Evolutionary conservation across 2,113 vertebrate species (phyloP).

Genomic region (Cochlearius cochlearius): DNA sequence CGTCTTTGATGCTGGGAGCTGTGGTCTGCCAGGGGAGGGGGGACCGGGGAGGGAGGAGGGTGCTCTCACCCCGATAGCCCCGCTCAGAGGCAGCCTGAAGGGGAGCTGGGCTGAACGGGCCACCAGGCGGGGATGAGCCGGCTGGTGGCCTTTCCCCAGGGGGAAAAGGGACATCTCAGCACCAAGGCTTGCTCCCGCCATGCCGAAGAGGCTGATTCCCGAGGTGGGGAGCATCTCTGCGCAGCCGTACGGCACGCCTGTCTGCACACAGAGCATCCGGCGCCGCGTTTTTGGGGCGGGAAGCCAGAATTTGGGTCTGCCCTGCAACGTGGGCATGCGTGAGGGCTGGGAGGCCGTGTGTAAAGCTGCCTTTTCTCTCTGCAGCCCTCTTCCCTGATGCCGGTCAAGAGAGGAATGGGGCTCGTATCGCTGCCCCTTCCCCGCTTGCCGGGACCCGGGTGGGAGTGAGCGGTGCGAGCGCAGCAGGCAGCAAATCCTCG

Average conservation of each 20-base stretch:
- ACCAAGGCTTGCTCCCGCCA: not conserved
- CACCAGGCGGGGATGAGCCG: not conserved
- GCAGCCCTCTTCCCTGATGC: not conserved
- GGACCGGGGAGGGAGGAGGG: not conserved
- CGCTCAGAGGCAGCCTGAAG: not conserved
- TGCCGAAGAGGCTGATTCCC: not conserved
- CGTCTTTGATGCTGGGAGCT: not conserved
- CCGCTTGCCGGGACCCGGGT: rapidly evolving
- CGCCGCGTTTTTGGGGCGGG: rapidly evolving
- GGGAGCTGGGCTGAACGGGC: not conserved
- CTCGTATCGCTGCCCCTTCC: rapidly evolving
- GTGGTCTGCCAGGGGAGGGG: not conserved
- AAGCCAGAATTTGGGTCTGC: not conserved
- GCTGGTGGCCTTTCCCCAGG: not conserved
- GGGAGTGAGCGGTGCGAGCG: not conserved
- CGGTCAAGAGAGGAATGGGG: not conserved
- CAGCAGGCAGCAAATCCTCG: not conserved
- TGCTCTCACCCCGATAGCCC: not conserved
- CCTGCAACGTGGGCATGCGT: not conserved
- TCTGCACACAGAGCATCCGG: not conserved
- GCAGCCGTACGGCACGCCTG: rapidly evolving
- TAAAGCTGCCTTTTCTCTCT: not conserved
- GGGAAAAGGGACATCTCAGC: not conserved
- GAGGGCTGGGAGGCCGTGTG: not conserved
- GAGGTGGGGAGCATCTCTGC: not conserved